Percentiles rank a stretch among this genome's conserved stretches.
Conservation (phyloP, 2,797 vertebrate species). For the Hoplostethus atlanticus region DNA sequence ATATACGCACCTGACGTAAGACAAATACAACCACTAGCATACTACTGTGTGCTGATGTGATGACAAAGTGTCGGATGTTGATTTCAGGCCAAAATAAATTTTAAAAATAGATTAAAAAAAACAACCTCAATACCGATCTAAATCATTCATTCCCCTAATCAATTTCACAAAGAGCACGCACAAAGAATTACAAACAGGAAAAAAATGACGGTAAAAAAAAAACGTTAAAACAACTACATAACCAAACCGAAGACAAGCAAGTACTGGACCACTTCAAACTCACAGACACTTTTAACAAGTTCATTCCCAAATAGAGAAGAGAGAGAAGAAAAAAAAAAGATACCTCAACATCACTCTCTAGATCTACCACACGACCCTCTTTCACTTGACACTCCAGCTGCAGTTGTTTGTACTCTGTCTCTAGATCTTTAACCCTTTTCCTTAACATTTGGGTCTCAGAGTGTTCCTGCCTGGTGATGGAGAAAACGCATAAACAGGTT, state of each 20-base stretch:
- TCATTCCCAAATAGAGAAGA: constrained; percentile 73
- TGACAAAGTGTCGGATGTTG: constrained; percentile 52
- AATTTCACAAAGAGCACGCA: constrained; percentile 29
- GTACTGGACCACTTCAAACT: constrained; percentile 63
- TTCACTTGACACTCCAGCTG: constrained; percentile 88
- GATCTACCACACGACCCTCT: constrained; percentile 85
- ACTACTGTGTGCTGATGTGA: constrained; percentile 50
- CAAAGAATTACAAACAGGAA: constrained; percentile 36
- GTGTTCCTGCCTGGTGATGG: constrained; percentile 87
- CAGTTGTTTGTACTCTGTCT: constrained; percentile 89
- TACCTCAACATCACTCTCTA: constrained; percentile 90
- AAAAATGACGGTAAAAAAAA: constrained; percentile 25
- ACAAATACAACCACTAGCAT: constrained; percentile 43
- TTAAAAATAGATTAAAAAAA: background rate
- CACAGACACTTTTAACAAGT: constrained; percentile 73
- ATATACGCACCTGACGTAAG: constrained; percentile 45
- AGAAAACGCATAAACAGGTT: constrained; percentile 58
- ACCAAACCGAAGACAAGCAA: constrained; percentile 60
- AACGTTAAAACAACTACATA: constrained; percentile 52
- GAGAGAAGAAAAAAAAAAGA: constrained; percentile 33
- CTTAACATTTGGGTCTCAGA: constrained; percentile 88
- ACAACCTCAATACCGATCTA: constrained; percentile 23
- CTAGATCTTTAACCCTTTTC: constrained; percentile 89
- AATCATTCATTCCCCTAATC: constrained; percentile 13
- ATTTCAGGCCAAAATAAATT: constrained; percentile 55